Evolutionary conservation across 2,113 vertebrate genomes (phyloP), one percentile per base, ranked within the genome.

Genomic region (Neomonachus schauinslandi): DNA sequence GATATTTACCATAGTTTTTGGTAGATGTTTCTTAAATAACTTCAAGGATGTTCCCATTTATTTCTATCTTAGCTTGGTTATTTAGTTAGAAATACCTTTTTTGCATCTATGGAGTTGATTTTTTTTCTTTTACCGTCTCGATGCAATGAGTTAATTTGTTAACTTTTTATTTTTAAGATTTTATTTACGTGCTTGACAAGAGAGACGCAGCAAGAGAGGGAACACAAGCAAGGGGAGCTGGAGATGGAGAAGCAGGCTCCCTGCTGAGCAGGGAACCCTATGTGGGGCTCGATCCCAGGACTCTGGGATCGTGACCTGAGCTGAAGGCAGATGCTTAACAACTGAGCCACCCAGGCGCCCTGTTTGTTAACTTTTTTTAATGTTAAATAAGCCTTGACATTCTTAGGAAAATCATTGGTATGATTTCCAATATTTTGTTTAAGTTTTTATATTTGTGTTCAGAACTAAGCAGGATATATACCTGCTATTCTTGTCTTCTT

Each of bases 361-460:
- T 46, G 46, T 77, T n/a, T 91, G 11, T 51, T 74, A 57, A 57
- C 61, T 12, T 90, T 65, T 67, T 76, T 55, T 12, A 8, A 42
- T 77, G 8, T 87, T 87, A 95, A 85, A 77, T 51, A 18, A 63
- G 19, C 14, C 10, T 89, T 81, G 42, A 76, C 7, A 76, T 92
- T 67, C 31, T 95, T 67, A 65, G 14, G 8, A 67, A 77, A 71
- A 85, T 86, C 7, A 24, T 69, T 81, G 14, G 2, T 46, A n/a
- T 91, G 22, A 83, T 88, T 91, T 97, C 53, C 36, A 93, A 5
- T 59, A 77, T 51, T 76, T 76, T 63, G 33, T 74, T 65, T 89
- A 91, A 10, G 42, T 53, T 77, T 87, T 77, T 92, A 71, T 71
- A 63, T 49, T 83, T 87, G 11, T 57, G 57, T 36, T 88, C 83